These are phyloP conservation scores for Elephas maximus DNA, from an alignment of 2,113 vertebrate genomes.

Conservation along the genomic window DNA sequence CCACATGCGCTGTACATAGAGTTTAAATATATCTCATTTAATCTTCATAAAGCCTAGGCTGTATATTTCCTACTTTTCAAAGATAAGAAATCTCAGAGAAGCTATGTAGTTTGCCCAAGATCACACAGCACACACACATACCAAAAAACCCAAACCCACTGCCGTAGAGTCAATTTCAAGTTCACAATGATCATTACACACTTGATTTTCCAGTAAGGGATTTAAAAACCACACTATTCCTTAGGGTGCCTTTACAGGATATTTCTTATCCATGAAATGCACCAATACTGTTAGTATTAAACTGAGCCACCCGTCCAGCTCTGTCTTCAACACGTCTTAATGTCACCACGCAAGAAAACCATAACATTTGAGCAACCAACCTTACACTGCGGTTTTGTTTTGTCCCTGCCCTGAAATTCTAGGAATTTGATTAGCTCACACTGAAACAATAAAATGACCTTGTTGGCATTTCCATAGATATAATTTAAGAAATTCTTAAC, in stretches of 20 bases:
- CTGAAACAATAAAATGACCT: conserved; percentile 16
- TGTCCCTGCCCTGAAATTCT: conserved; percentile 37
- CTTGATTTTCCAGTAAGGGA: neutral
- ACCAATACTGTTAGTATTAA: neutral
- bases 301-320: conserved; percentile 7
- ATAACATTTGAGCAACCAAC: neutral
- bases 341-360: neutral
- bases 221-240: neutral
- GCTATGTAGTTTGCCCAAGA: neutral
- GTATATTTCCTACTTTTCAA: conserved; percentile 5
- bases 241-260: neutral
- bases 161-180: neutral
- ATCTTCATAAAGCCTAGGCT: neutral
- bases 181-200: neutral
- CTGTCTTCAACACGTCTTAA: neutral
- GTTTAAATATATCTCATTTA: neutral
- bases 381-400: neutral
- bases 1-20: neutral
- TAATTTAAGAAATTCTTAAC: conserved; percentile 1
- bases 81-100: conserved; percentile 7
- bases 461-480: conserved; percentile 22
- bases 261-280: neutral
- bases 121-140: neutral
- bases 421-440: conserved; percentile 64
- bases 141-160: neutral